phyloP scores from a whole-genome alignment of 2,113 vertebrate genomes.

The Orcinus orca region DNA sequence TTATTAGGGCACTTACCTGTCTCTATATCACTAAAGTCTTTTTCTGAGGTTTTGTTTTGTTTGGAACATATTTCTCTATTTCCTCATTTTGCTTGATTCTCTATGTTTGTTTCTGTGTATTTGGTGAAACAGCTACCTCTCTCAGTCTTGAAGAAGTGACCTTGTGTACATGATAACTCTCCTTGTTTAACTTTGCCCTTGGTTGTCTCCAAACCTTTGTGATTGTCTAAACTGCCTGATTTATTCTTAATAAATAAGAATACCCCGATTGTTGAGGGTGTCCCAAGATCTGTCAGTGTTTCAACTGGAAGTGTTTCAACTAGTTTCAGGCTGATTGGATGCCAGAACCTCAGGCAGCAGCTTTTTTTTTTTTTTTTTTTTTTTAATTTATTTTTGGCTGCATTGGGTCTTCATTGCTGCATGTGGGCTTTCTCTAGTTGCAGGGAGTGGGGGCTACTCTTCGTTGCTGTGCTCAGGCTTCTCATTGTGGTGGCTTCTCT shows the following conservation, averaged over 20 bases:
- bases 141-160: not conserved
- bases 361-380: not conserved
- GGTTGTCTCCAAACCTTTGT: not conserved
- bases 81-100: not conserved
- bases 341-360: not conserved
- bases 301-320: not conserved
- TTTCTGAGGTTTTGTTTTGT: too few relatives aligned
- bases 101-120: not conserved
- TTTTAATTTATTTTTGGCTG: too few relatives aligned
- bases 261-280: not conserved
- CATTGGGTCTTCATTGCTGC: too few relatives aligned
- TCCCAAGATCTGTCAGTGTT: not conserved
- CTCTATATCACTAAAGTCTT: too few relatives aligned
- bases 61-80: not conserved
- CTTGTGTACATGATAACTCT: not conserved
- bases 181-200: not conserved
- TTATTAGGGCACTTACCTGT: not conserved
- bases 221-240: not conserved
- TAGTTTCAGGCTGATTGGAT: not conserved
- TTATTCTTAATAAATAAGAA: not conserved
- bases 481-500: too few relatives aligned
- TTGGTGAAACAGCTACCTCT: not conserved
- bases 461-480: too few relatives aligned
- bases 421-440: too few relatives aligned
- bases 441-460: too few relatives aligned